A percentile compares a stretch with the other conserved stretches of the same genome.
Conservation (phyloP, 2,113 vertebrate species). For the Chrysochloris asiatica region DNA sequence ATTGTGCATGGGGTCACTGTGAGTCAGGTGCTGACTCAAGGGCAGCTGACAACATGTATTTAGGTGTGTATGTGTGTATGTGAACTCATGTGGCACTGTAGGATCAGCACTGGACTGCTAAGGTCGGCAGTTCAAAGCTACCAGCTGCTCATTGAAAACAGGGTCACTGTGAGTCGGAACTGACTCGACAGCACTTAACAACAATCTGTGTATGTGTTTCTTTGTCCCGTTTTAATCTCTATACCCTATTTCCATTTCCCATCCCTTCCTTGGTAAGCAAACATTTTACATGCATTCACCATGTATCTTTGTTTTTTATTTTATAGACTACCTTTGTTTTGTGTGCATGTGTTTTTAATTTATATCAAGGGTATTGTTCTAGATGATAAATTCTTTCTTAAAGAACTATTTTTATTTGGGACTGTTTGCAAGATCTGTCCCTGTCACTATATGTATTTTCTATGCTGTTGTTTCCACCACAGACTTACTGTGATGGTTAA, state of each 20-base stretch:
- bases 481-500: not conserved
- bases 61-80: not conserved
- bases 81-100: too few species aligned
- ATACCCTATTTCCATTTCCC: not conserved
- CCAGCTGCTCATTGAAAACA: too few species aligned
- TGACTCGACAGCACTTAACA: too few species aligned
- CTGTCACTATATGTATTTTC: not conserved
- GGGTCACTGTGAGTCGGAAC: too few species aligned
- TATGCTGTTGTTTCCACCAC: not conserved
- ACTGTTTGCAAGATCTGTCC: not conserved
- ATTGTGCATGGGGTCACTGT: not conserved
- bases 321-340: not conserved
- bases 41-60: not conserved
- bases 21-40: not conserved
- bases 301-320: not conserved
- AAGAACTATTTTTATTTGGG: not conserved
- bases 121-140: too few species aligned
- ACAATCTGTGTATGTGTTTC: too few species aligned
- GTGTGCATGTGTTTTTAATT: not conserved
- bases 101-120: too few species aligned
- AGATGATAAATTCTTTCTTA: not conserved
- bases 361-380: not conserved
- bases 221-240: not conserved
- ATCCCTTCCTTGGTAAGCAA: not conserved
- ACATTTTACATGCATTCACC: not conserved